These are phyloP conservation scores for Sceloporus tristichus DNA, from an alignment of 2,113 vertebrate species.

Conservation along the genomic window DNA sequence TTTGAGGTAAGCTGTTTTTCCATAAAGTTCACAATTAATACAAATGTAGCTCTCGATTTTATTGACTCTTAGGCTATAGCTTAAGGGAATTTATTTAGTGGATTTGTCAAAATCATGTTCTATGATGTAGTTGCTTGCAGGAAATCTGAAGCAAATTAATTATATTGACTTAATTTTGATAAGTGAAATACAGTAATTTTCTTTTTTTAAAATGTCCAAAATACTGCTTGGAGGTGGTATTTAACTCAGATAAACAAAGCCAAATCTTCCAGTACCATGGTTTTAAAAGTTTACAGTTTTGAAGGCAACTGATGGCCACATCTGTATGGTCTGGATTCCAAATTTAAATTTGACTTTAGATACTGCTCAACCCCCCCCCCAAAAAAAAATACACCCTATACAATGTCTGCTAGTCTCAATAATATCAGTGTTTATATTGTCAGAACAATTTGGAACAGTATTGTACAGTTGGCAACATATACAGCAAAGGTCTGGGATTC, in stretches of 20 bases:
- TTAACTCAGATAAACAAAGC: constrained; percentile 39
- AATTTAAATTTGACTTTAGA: constrained; percentile 54
- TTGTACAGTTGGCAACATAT: constrained; percentile 48
- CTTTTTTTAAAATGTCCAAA: constrained; percentile 34
- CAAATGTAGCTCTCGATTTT: constrained; percentile 14
- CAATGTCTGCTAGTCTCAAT: constrained; percentile 43
- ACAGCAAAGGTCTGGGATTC: constrained; percentile 60
- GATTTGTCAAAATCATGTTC: not conserved
- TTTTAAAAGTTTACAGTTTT: constrained; percentile 63
- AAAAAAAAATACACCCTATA: not conserved
- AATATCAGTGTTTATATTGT: constrained; percentile 50
- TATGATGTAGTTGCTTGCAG: constrained; percentile 19
- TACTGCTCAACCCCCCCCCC: not conserved
- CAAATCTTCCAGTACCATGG: constrained; percentile 54
- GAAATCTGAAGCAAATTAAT: constrained; percentile 34
- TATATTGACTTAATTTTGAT: constrained; percentile 37
- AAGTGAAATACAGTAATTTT: constrained; percentile 23
- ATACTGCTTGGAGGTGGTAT: constrained; percentile 52
- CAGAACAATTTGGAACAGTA: constrained; percentile 49
- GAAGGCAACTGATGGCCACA: constrained; percentile 54
- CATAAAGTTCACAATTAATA: constrained; percentile 3
- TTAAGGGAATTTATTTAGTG: constrained; percentile 34
- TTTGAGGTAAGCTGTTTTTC: constrained; percentile 6
- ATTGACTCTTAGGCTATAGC: constrained; percentile 41
- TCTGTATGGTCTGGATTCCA: constrained; percentile 47